Evolutionary conservation across 2,113 vertebrate species (phyloP).

Genomic region (Nipponia nippon): DNA sequence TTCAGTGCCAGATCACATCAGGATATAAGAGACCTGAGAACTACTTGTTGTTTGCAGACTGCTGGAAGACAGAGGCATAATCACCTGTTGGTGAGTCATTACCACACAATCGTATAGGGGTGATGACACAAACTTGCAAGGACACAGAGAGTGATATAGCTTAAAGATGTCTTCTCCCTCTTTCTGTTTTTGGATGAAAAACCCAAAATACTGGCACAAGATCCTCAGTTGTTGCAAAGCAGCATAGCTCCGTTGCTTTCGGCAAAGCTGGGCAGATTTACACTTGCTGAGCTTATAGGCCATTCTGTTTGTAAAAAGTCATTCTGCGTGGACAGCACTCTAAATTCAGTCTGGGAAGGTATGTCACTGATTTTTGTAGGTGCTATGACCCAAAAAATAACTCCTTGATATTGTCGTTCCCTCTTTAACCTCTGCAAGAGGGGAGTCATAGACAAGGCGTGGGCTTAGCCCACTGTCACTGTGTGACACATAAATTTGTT

Average conservation of each 20-base stretch:
- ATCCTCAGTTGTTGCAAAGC: background rate
- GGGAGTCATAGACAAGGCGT: background rate
- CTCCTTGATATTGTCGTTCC: background rate
- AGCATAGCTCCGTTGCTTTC: background rate
- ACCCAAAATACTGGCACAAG: background rate
- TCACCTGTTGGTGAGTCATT: constrained; percentile 25
- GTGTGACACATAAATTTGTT: background rate
- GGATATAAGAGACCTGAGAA: background rate
- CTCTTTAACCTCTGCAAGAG: background rate
- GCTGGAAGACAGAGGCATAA: background rate
- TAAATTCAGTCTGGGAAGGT: background rate
- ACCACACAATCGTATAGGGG: background rate
- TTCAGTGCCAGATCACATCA: constrained; percentile 15
- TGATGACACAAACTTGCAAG: background rate
- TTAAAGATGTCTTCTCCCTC: background rate
- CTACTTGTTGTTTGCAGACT: background rate
- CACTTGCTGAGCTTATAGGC: background rate
- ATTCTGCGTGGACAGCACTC: background rate
- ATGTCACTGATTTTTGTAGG: background rate
- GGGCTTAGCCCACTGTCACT: background rate
- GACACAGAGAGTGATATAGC: background rate
- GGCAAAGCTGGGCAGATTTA: background rate
- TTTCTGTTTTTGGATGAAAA: background rate
- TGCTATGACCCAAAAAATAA: background rate
- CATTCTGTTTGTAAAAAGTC: background rate